Evolutionary conservation across 2,797 vertebrate species (phyloP), one percentile per base, ranked within the genome.

Genomic region (Decapterus maruadsi): DNA sequence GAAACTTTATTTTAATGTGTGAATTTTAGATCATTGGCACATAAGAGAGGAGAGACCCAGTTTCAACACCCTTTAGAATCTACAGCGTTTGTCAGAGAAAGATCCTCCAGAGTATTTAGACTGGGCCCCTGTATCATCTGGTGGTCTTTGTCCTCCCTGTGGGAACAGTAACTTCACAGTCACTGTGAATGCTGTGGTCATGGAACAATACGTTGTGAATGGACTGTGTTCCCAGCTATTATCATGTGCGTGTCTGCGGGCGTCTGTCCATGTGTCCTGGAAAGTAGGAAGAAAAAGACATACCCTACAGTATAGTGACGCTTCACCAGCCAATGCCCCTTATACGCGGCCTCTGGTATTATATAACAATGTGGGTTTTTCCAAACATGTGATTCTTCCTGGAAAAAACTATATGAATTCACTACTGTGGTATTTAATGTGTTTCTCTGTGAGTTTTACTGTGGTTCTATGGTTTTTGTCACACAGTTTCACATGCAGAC

Each of bases 391-490:
- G 56, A 61, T 84, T 61, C 65, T 43, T 66, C 56, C 69, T 67
- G 84, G 72, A 90, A 83, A 90, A 90, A 91, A 72, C 64, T 75
- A 72, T 87, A 80, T 54, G 58, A 79, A 71, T 55, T 75, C 19
- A 60, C 34, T 12, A 4, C 43, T 75, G 63, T 75, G 62, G 69
- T 42, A 51, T 75, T 77, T 82, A 63, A 72, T 78, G 77, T 70
- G 59, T 70, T 34, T 34, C 31, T 54, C 60, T 73, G 11, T 56
- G 61, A 55, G 26, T 34, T 72, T 17, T 45, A 62, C 14, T 43
- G 60, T 43, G 55, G 62, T 20, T 63, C 53, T 51, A 8, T 50
- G 54, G 17, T 68, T 81, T 68, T 68, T 72, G 61, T 74, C 51
- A 9, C 40, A 31, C 22, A 50, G 51, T 71, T 62, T 74, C 14